Percentiles rank a stretch among this genome's conserved stretches.
These are phyloP conservation scores for Xanthostigma xanthostigma DNA, from an alignment of 2,888 invertebrate genomes.

Conservation along the genomic window DNA sequence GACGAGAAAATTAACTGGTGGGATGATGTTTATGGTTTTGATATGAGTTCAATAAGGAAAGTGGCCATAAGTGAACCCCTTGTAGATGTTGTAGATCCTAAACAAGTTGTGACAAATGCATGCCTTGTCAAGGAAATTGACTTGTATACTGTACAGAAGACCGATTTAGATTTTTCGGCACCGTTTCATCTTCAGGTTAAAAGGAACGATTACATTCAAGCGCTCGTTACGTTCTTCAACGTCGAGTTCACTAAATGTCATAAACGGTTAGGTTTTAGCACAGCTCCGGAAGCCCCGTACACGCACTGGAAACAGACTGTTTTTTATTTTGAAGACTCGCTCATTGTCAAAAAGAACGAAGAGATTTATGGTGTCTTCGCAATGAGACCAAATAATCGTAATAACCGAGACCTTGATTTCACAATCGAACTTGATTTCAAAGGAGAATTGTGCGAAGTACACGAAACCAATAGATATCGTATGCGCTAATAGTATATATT, in stretches of 20 bases:
- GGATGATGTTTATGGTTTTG: slow-evolving; percentile 99
- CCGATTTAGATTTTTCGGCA: slow-evolving; percentile 82
- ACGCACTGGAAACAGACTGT: slow-evolving; percentile 99
- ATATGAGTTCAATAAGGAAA: slow-evolving; percentile 97
- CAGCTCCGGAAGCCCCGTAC: slow-evolving; percentile 93
- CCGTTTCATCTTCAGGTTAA: slow-evolving; percentile 71
- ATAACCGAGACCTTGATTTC: slow-evolving; percentile 95
- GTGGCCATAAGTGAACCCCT: slow-evolving; percentile 97
- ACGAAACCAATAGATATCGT: slow-evolving; percentile 73
- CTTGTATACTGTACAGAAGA: slow-evolving; percentile 91
- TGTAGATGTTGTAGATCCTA: slow-evolving; percentile 97
- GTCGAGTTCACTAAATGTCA: slow-evolving; percentile 99
- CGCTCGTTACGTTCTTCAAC: slow-evolving; percentile 96
- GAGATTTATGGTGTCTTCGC: slow-evolving; percentile 83
- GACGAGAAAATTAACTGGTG: slow-evolving; percentile 99
- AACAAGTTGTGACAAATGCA: slow-evolving; percentile 94
- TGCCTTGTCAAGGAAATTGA: slow-evolving; percentile 95
- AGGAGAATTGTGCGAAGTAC: slow-evolving; percentile 71
- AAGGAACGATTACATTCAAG: slow-evolving; percentile 93
- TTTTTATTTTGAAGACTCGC: slow-evolving; percentile 93
- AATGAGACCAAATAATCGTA: slow-evolving; percentile 91
- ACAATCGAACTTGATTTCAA: slow-evolving; percentile 85
- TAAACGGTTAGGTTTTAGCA: slow-evolving; percentile 95
- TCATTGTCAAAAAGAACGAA: slow-evolving; percentile 93
- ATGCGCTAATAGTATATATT: slow-evolving; percentile 55